Percentiles rank a stretch among this genome's conserved stretches.
These are phyloP conservation scores for Alectura lathami DNA, from an alignment of 2,113 vertebrate genomes.

Conservation along the genomic window DNA sequence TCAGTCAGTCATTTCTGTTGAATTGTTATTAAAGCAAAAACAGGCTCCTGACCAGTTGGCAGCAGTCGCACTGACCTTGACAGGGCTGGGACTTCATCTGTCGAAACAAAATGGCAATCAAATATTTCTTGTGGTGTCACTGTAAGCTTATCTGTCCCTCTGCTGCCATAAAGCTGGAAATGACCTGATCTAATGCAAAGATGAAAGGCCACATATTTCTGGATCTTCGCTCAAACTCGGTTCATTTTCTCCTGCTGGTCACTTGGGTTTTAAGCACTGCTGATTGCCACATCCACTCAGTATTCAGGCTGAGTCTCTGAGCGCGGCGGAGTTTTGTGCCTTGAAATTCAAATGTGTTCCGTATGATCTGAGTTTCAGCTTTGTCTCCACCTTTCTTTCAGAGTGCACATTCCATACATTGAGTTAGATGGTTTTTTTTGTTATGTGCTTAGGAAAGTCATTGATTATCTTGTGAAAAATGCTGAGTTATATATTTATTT, in stretches of 20 bases:
- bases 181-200: neutral
- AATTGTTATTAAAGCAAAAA: neutral
- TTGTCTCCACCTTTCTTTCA: neutral
- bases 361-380: neutral
- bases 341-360: neutral
- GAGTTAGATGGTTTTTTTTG: neutral
- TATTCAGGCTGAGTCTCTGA: neutral
- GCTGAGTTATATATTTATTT: neutral
- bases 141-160: neutral
- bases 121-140: neutral
- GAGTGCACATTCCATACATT: neutral
- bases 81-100: neutral
- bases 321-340: neutral
- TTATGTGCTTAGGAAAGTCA: neutral
- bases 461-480: neutral
- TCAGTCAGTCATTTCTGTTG: neutral
- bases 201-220: neutral
- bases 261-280: neutral
- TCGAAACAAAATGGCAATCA: neutral
- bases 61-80: neutral
- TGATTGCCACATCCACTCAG: neutral
- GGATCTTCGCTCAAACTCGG: neutral
- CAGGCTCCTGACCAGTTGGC: neutral
- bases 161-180: neutral
- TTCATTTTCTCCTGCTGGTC: neutral